phyloP scores from a whole-genome alignment of 2,888 invertebrate species.

The Aromia moschata region DNA sequence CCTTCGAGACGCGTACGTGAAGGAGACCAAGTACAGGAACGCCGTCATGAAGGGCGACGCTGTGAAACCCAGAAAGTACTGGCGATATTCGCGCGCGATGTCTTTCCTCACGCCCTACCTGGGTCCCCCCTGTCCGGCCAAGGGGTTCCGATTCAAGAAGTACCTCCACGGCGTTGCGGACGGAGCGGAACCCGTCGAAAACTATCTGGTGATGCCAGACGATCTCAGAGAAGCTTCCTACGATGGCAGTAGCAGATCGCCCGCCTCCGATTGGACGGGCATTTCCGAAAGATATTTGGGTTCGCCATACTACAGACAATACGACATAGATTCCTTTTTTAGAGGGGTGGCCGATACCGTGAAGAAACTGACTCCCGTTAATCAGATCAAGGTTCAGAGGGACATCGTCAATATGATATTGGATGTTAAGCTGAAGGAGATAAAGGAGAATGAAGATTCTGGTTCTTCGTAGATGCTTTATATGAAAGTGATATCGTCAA shows the following conservation, averaged over 20 bases:
- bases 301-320: slow-evolving; percentile 2
- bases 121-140: background rate
- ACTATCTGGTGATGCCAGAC: slow-evolving; percentile 9
- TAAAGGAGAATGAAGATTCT: slow-evolving; percentile 28
- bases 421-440: slow-evolving; percentile 37
- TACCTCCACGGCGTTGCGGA: background rate
- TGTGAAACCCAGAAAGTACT: slow-evolving; percentile 32
- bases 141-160: background rate
- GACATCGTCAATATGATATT: slow-evolving; percentile 41
- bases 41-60: slow-evolving; percentile 30
- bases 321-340: slow-evolving; percentile 41
- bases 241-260: background rate
- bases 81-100: slow-evolving; percentile 39
- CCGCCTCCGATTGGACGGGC: background rate
- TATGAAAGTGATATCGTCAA: too few relatives aligned
- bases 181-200: slow-evolving; percentile 9
- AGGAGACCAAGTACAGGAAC: slow-evolving; percentile 37
- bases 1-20: slow-evolving; percentile 41
- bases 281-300: too few relatives aligned
- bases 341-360: slow-evolving; percentile 41
- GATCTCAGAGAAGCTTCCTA: slow-evolving; percentile 5
- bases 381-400: slow-evolving; percentile 39
- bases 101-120: slow-evolving; percentile 37
- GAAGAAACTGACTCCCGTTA: slow-evolving; percentile 38
- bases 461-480: too few relatives aligned